Evolutionary conservation across 2,797 vertebrate species (phyloP).

Genomic region (Hoplostethus mediterraneus): DNA sequence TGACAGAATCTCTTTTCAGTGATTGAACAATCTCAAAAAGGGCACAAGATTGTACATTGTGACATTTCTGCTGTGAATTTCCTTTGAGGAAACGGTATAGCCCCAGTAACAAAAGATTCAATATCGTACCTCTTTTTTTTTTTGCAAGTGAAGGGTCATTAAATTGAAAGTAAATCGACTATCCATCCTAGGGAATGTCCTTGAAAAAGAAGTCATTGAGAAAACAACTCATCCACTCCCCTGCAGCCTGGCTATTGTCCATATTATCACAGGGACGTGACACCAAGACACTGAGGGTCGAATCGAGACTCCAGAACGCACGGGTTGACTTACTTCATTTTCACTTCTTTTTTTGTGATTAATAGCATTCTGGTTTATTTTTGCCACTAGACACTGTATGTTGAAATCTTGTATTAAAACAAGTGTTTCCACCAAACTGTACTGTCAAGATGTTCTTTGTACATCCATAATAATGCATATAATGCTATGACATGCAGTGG

Average conservation of each 20-base stretch:
- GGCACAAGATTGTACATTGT: slow-evolving; percentile 18
- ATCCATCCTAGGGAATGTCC: slow-evolving; percentile 34
- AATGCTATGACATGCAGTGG: no score
- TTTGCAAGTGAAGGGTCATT: slow-evolving; percentile 23
- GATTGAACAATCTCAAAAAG: slow-evolving; percentile 41
- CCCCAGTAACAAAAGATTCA: slow-evolving; percentile 4
- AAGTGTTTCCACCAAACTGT: no score
- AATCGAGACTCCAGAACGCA: slow-evolving; percentile 34
- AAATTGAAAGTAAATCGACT: slow-evolving; percentile 55
- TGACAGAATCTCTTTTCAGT: slow-evolving; percentile 30
- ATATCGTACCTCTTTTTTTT: background rate
- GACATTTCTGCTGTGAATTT: slow-evolving; percentile 10
- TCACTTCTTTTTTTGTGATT: slow-evolving; percentile 68
- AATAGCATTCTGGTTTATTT: slow-evolving; percentile 21
- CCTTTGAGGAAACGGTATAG: slow-evolving; percentile 18
- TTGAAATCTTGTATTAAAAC: no score
- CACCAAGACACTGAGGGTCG: slow-evolving; percentile 28
- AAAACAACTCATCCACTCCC: slow-evolving; percentile 27
- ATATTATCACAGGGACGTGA: slow-evolving; percentile 72
- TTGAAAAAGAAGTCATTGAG: slow-evolving; percentile 47
- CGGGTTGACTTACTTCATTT: slow-evolving; percentile 5
- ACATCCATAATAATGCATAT: no score
- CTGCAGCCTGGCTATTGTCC: slow-evolving; percentile 63
- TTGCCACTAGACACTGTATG: no score
- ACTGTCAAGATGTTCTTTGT: no score